phyloP scores from a whole-genome alignment of 2,888 invertebrate genomes.

The Eumacrocentrus americanus region DNA sequence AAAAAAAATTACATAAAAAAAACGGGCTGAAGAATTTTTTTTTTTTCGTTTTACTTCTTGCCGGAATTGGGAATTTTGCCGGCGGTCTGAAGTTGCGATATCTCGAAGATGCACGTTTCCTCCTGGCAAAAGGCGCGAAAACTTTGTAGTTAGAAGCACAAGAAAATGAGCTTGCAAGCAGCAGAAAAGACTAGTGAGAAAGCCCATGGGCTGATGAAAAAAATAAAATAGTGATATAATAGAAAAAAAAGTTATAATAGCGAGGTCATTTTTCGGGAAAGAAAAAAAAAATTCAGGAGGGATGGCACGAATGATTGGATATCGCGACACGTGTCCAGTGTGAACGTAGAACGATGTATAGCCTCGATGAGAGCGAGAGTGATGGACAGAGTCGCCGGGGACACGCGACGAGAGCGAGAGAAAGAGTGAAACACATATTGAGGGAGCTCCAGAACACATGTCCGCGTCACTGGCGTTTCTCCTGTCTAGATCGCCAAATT shows the following conservation, averaged over 20 bases:
- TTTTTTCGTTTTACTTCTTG: slow-evolving; percentile 24
- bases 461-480: slow-evolving; percentile 60
- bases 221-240: slow-evolving; percentile 1
- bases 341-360: slow-evolving; percentile 52
- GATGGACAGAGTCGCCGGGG: slow-evolving; percentile 37
- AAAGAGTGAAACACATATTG: slow-evolving; percentile 16
- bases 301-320: slow-evolving; percentile 30
- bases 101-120: slow-evolving; percentile 10
- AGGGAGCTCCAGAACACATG: slow-evolving; percentile 54
- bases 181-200: too few relatives aligned
- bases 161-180: slow-evolving; percentile 5
- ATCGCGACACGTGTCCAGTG: slow-evolving; percentile 25
- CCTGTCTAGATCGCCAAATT: slow-evolving; percentile 56
- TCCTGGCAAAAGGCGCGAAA: slow-evolving; percentile 19
- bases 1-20: background rate
- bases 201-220: too few relatives aligned
- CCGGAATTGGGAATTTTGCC: slow-evolving; percentile 35
- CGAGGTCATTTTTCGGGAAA: background rate
- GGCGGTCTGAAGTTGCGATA: slow-evolving; percentile 23
- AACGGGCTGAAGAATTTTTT: slow-evolving; percentile 8
- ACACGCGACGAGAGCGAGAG: slow-evolving; percentile 10
- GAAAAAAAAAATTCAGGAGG: slow-evolving; percentile 24
- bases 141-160: slow-evolving; percentile 17
- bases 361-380: slow-evolving; percentile 42
- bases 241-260: slow-evolving; percentile 4